Evolutionary conservation across 2,888 invertebrate genomes (phyloP), one percentile per base, ranked within the genome.

Genomic region (Lithophane semibrunnea): DNA sequence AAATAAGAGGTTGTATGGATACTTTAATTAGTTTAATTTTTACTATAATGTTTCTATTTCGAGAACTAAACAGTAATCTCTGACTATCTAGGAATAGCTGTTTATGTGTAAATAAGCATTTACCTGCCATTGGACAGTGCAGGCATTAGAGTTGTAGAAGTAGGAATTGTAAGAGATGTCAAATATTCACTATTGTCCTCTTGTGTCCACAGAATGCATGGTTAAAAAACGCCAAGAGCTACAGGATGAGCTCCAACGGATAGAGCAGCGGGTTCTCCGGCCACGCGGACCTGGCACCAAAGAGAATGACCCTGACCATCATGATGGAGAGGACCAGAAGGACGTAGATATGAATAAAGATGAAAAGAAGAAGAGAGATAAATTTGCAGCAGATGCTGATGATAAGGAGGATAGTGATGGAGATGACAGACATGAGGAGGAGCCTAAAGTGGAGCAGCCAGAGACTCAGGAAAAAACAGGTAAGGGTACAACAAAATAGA

Each of bases 181-280:
- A 64, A 68, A 7, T 42, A 60, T 63, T 54, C 7, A 63, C 16
- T 58, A 5, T 60, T 12, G 24, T 24, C 16, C 9, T 61, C 29
- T 54, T 18, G n/a, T 64, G n/a, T 77, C 47, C 29, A n/a, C 92
- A 98, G 98, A 97, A 92, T 97, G 97, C 90, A 97, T 98, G 91
- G 97, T 97, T 69, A 97, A 97, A 88, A 98, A 97, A 89, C 97
- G 97, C 8, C 95, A 97, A 79, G 97, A 97, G 87, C 96, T 98
- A 0, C 97, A 97, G 89, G 97, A 97, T 10, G 98, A 98, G 90
- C 92, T 98, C 29, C 96, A 96, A 82, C 96, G 97, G 81, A 97
- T 98, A 93, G 98, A 98, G 80, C 95, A 97, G 85, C 96, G 94
- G 42, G 95, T 96, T 73, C 92, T 95, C 1, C 92, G 96, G 12